Conservation (phyloP, 2,888 invertebrate species). For the Tetragonisca angustula region DNA sequence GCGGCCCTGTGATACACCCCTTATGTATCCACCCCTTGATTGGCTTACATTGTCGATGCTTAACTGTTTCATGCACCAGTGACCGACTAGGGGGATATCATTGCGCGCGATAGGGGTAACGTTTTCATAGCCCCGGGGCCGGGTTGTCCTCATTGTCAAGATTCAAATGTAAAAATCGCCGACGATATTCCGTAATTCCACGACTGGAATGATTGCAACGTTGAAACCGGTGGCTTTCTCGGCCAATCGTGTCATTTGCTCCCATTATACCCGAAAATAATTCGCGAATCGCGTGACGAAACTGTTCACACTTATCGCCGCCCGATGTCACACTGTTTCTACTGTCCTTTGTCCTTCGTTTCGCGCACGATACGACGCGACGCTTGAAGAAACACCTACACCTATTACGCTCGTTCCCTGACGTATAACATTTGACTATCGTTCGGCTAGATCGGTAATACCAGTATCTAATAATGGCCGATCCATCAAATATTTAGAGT, state of each 20-base stretch:
- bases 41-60: constrained; percentile 84
- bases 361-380: not conserved
- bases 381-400: too few relatives aligned
- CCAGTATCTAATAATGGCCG: constrained; percentile 5
- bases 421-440: constrained; percentile 32
- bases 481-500: constrained; percentile 33
- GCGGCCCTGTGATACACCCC: constrained; percentile 77
- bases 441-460: constrained; percentile 15
- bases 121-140: constrained; percentile 77
- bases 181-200: constrained; percentile 31
- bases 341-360: constrained; percentile 6
- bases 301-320: constrained; percentile 26
- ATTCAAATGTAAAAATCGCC: constrained; percentile 71
- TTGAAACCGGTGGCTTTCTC: constrained; percentile 11
- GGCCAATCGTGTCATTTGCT: constrained; percentile 19
- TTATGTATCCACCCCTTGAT: constrained; percentile 78
- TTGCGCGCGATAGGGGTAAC: constrained; percentile 83
- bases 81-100: constrained; percentile 81
- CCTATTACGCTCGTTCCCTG: not conserved
- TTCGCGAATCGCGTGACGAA: constrained; percentile 57
- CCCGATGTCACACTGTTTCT: constrained; percentile 22
- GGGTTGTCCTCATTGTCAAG: constrained; percentile 66
- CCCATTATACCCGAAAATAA: constrained; percentile 41
- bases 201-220: constrained; percentile 24
- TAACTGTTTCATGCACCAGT: constrained; percentile 84